Evolutionary conservation across 2,888 invertebrate genomes (phyloP).

Genomic region (Sminthurides aquaticus): DNA sequence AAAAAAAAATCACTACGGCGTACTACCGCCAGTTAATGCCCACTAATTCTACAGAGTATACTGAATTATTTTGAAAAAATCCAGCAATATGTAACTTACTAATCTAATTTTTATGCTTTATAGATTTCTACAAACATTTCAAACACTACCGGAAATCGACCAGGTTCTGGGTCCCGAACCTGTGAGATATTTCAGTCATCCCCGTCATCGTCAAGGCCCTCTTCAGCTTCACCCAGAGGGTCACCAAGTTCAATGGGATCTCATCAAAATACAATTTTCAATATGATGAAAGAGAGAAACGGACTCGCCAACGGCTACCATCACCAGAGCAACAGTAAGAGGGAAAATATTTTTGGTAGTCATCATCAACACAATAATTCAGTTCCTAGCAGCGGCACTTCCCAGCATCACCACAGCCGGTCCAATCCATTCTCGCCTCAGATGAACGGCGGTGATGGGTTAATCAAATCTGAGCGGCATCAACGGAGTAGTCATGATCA

Average conservation of each 20-base stretch:
- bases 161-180: not conserved
- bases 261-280: conserved; percentile 13
- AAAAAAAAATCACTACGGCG: too few relatives aligned
- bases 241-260: not conserved
- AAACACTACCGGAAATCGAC: too few relatives aligned
- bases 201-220: not conserved
- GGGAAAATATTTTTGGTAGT: not conserved
- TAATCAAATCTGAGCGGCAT: not conserved
- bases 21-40: too few relatives aligned
- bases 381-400: too few relatives aligned
- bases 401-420: not conserved
- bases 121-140: too few relatives aligned
- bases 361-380: not conserved
- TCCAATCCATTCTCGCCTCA: not conserved
- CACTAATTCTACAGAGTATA: too few relatives aligned
- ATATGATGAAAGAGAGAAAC: conserved; percentile 24
- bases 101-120: too few relatives aligned
- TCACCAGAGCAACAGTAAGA: not conserved
- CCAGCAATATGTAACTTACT: too few relatives aligned
- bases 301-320: conserved; percentile 22
- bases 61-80: too few relatives aligned
- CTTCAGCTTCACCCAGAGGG: not conserved
- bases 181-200: not conserved
- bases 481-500: not conserved
- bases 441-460: not conserved